phyloP scores from a whole-genome alignment of 53 echinoderm and acorn worm species.

The Paracentrotus lividus region DNA sequence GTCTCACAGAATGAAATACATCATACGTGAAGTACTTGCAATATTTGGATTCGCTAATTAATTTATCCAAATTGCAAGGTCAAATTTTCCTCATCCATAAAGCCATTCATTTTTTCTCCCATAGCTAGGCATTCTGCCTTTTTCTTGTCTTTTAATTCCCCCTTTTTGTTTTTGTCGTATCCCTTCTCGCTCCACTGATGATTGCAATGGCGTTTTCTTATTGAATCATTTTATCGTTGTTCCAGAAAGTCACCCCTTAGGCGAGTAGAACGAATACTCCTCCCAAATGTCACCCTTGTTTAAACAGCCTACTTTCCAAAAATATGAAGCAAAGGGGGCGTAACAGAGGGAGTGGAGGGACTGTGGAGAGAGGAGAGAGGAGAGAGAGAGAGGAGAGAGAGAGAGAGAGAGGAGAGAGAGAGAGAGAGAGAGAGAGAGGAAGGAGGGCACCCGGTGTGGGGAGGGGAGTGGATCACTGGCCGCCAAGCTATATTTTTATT shows the following conservation, averaged over 20 bases:
- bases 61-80: not conserved
- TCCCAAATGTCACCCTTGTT: not conserved
- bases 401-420: too few relatives aligned
- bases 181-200: slow-evolving; percentile 4
- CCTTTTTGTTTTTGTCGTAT: not conserved
- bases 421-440: not conserved
- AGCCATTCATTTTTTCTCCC: not conserved
- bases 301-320: slow-evolving; percentile 9
- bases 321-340: not conserved
- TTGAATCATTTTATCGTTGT: slow-evolving; percentile 29
- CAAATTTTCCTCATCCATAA: not conserved
- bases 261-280: not conserved
- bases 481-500: too few relatives aligned
- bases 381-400: not conserved
- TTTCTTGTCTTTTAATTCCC: not conserved
- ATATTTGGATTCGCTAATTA: not conserved
- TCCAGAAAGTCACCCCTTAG: slow-evolving; percentile 23
- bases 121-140: not conserved
- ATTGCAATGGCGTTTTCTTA: slow-evolving; percentile 32
- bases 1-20: too few relatives aligned
- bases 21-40: not conserved
- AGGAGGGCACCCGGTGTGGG: not conserved
- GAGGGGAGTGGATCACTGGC: too few relatives aligned
- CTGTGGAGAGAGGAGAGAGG: not conserved
- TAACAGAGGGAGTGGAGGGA: not conserved